Base-by-base conservation (phyloP, 2,888 invertebrate species). In the Parnassius smintheus region DNA sequence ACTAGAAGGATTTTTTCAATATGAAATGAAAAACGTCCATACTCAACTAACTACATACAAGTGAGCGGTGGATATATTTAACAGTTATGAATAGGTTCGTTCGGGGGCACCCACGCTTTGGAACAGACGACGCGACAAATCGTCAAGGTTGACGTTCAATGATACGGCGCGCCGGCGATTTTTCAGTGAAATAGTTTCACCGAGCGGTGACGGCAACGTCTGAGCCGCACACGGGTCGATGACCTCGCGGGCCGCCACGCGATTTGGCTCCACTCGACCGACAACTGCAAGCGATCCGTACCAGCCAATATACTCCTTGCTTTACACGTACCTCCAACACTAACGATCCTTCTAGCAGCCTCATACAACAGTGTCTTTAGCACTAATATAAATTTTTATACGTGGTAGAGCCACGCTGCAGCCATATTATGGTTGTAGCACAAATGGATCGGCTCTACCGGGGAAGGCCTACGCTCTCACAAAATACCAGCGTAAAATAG, bases 131-230 rank as follows among this genome's bases (percentile, higher is more conserved):
- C 85, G 88, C 89, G 91, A 88, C 89, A 86, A 83, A 83, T 82
- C 85, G 83, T 81, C 90, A 91, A 90, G 91, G 91, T 87, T 89
- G 88, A 75, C 82, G 54, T 86, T 82, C 84, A 86, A 87, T 86
- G 85, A 85, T 88, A 83, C 81, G 86, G 74, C 83, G 81, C 80
- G 83, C 72, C 83, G 81, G 74, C 80, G 77, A 88, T 85, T 89
- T 91, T 91, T 91, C 91, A 91, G 90, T 85, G 85, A 88, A 91
- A 90, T 89, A 89, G 87, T 91, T 88, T 86, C 85, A 85, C 82
- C 78, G 81, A 75, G 78, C 78, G 81, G 81, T 85, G 89, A 85
- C 86, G 92, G 89, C 89, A 85, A 83, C 87, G 92, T 87, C 92
- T 88, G 91, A 83, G 90, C 85, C 13, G 71, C 73, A 73, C 70